A percentile compares a stretch with the other conserved stretches of the same genome.
These are phyloP conservation scores for Drosophila hamatofila DNA, from an alignment of 2,888 invertebrate species.

Conservation along the genomic window DNA sequence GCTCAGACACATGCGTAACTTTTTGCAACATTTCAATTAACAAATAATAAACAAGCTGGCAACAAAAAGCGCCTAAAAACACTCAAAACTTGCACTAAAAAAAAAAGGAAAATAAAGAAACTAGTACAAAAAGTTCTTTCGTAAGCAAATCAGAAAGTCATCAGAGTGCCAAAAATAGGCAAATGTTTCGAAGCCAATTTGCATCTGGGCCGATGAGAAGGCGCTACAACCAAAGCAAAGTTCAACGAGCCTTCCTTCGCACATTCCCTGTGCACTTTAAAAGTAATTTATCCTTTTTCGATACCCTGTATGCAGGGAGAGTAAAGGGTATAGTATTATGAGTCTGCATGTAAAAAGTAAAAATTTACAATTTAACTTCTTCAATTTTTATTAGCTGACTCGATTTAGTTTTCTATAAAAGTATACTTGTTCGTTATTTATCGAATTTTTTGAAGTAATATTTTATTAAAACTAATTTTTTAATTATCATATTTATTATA, in stretches of 20 bases:
- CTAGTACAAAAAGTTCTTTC: conserved; percentile 56
- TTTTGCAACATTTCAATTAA: conserved; percentile 76
- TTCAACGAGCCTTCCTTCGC: conserved; percentile 13
- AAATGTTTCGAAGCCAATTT: conserved; percentile 52
- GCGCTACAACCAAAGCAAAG: conserved; percentile 27
- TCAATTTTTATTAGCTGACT: too few species aligned
- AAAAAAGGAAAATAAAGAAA: conserved; percentile 2
- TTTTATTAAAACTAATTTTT: too few species aligned
- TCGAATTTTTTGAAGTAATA: too few species aligned
- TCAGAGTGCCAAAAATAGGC: conserved; percentile 63
- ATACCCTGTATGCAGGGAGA: background rate
- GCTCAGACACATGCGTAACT: conserved; percentile 51
- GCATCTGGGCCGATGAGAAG: conserved; percentile 63
- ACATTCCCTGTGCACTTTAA: conserved; percentile 64
- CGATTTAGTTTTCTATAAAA: too few species aligned
- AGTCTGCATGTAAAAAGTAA: too few species aligned
- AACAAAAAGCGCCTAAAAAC: conserved; percentile 62
- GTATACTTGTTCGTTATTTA: too few species aligned
- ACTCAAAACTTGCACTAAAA: conserved; percentile 42
- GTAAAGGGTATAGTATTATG: background rate
- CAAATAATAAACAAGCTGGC: conserved; percentile 76
- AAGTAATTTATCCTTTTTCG: conserved; percentile 75
- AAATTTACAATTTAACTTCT: too few species aligned
- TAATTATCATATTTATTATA: too few species aligned
- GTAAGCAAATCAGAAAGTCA: conserved; percentile 79